Percentiles rank a stretch among this genome's conserved stretches.
These are phyloP conservation scores for Lepidurus packardi DNA, from an alignment of 1,140 invertebrate species.

Conservation along the genomic window DNA sequence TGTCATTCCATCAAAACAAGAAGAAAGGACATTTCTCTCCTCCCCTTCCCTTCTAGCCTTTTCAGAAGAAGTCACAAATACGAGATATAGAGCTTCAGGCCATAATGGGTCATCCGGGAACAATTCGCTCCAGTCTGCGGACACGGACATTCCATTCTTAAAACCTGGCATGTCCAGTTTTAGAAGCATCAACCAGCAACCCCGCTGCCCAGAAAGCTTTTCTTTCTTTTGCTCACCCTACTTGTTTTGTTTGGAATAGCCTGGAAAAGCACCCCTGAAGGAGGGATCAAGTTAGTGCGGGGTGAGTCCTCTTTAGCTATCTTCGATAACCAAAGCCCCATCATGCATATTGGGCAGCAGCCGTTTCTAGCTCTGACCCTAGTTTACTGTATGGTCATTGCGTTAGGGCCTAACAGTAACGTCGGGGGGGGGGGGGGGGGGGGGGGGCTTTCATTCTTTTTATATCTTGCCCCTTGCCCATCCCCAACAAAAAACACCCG, in stretches of 20 bases:
- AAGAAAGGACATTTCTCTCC: too few species aligned
- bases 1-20: too few species aligned
- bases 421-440: too few species aligned
- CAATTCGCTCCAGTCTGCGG: not conserved
- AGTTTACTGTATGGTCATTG: not conserved
- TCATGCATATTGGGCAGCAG: not conserved
- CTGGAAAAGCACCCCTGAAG: not conserved
- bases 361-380: not conserved
- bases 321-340: conserved; percentile 10
- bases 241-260: not conserved
- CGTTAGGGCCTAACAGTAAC: conserved; percentile 1
- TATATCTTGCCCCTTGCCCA: too few species aligned
- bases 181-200: not conserved
- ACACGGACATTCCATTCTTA: not conserved
- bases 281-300: not conserved
- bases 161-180: not conserved
- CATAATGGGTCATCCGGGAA: not conserved
- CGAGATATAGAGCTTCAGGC: not conserved
- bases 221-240: not conserved
- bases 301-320: not conserved
- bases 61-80: not conserved
- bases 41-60: too few species aligned
- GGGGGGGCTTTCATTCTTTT: not conserved
- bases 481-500: too few species aligned
- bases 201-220: not conserved